A percentile compares a stretch with the other conserved stretches of the same genome.
phyloP scores from a whole-genome alignment of 2,113 vertebrate species.

The Phrynocephalus versicolor region DNA sequence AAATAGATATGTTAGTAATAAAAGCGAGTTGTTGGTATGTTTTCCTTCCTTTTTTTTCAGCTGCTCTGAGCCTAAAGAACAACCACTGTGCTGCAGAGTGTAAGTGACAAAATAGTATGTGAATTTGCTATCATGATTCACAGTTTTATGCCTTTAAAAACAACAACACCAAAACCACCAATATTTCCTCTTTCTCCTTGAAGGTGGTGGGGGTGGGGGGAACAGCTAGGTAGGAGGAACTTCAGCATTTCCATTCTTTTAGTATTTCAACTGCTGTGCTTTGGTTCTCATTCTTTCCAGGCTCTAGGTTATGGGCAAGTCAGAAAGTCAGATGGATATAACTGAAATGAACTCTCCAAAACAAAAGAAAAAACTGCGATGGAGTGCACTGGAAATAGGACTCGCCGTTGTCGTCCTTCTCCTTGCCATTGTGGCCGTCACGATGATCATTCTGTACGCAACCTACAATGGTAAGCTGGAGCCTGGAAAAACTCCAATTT shows the following conservation, averaged over 20 bases:
- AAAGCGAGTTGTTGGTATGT: constrained; percentile 13
- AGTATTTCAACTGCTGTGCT: neutral
- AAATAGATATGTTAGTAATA: neutral
- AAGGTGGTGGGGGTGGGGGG: neutral
- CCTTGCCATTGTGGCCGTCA: constrained; percentile 83
- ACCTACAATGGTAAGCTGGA: constrained; percentile 79
- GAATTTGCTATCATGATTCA: neutral
- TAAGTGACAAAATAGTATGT: neutral
- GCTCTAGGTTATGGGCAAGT: constrained; percentile 85
- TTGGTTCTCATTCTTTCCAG: constrained; percentile 64
- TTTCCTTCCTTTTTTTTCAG: constrained; percentile 9
- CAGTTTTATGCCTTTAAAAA: neutral
- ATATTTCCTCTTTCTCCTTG: neutral
- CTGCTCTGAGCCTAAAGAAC: neutral
- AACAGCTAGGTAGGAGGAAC: neutral
- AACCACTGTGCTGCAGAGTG: neutral
- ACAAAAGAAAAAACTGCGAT: constrained; percentile 82
- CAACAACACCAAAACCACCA: too few relatives aligned
- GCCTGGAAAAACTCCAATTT: neutral
- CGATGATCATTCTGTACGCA: constrained; percentile 87
- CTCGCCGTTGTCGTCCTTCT: constrained; percentile 84
- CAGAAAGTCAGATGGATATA: constrained; percentile 91
- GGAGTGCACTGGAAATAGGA: constrained; percentile 88
- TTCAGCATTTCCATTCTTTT: neutral
- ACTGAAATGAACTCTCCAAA: constrained; percentile 89